phyloP scores from a whole-genome alignment of 92 coral and sea anemone genomes.

The Epizoanthus ramosus region DNA sequence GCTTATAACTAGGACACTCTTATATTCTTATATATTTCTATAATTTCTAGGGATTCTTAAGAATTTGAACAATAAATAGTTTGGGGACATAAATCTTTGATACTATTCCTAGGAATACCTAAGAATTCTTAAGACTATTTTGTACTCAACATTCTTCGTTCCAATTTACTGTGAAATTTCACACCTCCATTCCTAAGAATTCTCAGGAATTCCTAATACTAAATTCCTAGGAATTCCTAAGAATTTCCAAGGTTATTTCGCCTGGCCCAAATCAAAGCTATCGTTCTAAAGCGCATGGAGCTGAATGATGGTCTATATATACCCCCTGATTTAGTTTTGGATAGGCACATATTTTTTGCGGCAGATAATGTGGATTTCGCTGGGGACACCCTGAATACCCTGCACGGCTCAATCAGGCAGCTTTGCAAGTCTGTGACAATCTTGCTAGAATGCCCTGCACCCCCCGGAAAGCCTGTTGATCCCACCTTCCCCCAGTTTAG shows the following conservation, averaged over 20 bases:
- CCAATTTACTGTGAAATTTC: no score
- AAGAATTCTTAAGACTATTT: no score
- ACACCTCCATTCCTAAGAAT: no score
- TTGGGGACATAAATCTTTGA: no score
- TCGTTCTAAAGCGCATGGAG: constrained; percentile 44
- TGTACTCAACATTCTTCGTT: no score
- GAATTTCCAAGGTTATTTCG: no score
- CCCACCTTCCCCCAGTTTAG: constrained; percentile 48
- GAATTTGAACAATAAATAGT: no score
- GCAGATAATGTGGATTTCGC: constrained; percentile 62
- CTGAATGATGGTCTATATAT: constrained; percentile 46
- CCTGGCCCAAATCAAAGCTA: constrained; percentile 42
- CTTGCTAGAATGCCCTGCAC: constrained; percentile 61
- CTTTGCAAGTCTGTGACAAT: constrained; percentile 48
- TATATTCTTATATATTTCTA: no score
- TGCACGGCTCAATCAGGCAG: constrained; percentile 61
- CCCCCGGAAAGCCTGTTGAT: constrained; percentile 56
- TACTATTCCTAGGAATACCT: no score
- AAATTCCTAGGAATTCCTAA: no score
- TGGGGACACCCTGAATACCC: constrained; percentile 55
- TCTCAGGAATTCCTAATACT: no score
- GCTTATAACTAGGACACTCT: neutral
- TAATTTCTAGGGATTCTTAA: no score
- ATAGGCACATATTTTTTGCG: constrained; percentile 58
- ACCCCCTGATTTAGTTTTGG: constrained; percentile 48